Base-by-base conservation (phyloP, 2,113 vertebrate genomes). In the Lanius collurio region DNA sequence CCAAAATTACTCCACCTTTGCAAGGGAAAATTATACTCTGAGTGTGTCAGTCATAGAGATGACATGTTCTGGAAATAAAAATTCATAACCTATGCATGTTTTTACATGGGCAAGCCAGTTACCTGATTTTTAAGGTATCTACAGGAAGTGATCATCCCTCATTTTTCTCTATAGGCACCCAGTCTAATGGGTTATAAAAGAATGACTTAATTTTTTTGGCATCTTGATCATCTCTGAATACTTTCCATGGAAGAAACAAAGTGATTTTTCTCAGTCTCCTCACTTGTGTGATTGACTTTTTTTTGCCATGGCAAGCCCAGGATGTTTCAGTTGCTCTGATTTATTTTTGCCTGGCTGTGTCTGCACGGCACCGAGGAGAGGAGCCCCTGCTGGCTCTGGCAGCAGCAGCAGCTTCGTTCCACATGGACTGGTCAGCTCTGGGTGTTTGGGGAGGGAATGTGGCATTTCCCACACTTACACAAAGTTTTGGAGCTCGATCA, bases 301-400 rank as follows among this genome's bases (percentile, higher is more conserved):
- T 37, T 94, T 69, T 92, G 80, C 76, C 68, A 4, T 26, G 83
- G 82, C 94, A 75, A 87, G 76, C 47, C 89, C 91, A 21, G 73
- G 86, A 87, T 2, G 8, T 77, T 88, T 42, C 52, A 69, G 64
- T 37, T 41, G 42, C 2, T 12, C 53, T 87, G 76, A 56, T 87
- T 89, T 93, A 67, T 94, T 89, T 92, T 81, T 74, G 42, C 83
- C 57, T 77, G 81, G 31, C 84, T 79, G 59, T 44, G 82, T 46
- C 75, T 57, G 62, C n/a, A 24, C 42, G 87, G 93, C 83, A 70
- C 4, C 1, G 53, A 67, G 24, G 64, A 94, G 87, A 87, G 53
- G 92, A 94, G 23, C 90, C 95, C 95, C 96, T 88, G 94, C 94
- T 85, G 75, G 46, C 82, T 44, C 96, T 95, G 90, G 93, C 95